These are phyloP conservation scores for Plebejus melissa DNA, from an alignment of 2,888 invertebrate species.

Conservation along the genomic window DNA sequence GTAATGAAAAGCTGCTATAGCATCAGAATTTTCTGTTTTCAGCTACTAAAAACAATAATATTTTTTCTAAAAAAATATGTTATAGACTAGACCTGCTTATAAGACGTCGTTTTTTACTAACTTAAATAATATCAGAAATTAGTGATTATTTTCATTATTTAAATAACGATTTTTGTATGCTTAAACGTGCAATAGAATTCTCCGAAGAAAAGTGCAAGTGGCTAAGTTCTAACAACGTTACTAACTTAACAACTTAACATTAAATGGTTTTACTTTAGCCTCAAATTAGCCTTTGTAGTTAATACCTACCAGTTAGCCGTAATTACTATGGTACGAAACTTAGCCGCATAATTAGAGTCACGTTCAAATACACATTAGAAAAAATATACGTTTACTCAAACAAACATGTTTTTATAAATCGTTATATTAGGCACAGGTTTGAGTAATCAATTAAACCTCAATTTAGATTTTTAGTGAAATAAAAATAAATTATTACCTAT, in stretches of 20 bases:
- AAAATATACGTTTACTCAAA: not conserved
- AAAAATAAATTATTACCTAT: too few species aligned
- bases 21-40: too few species aligned
- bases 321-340: not conserved
- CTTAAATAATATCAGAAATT: too few species aligned
- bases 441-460: not conserved
- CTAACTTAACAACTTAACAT: conserved; percentile 4
- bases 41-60: too few species aligned
- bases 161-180: too few species aligned
- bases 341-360: not conserved
- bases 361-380: not conserved
- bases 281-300: conserved; percentile 17
- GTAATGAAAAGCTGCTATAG: not conserved
- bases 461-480: not conserved
- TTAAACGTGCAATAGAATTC: not conserved
- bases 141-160: too few species aligned
- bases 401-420: not conserved
- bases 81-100: too few species aligned
- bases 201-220: conserved; percentile 4
- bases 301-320: not conserved
- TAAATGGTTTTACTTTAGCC: conserved; percentile 10
- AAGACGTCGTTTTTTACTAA: too few species aligned
- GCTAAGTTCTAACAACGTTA: conserved; percentile 1
- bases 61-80: too few species aligned
- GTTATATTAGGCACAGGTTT: not conserved